Percentiles rank a stretch among this genome's conserved stretches.
Evolutionary conservation across 2,797 vertebrate genomes (phyloP).

Genomic region (Threskiornis aethiopicus): DNA sequence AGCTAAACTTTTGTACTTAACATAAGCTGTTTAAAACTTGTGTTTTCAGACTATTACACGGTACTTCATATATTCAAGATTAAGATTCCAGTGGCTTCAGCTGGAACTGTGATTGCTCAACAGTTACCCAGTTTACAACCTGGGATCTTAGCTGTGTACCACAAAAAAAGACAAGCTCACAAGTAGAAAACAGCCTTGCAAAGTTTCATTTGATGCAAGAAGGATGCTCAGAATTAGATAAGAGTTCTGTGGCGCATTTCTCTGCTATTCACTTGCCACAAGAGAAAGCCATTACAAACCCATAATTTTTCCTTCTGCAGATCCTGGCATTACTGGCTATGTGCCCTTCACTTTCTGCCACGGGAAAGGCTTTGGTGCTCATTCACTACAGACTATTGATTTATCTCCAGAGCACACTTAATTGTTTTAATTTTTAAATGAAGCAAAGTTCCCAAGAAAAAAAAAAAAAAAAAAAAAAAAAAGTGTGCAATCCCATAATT

Average conservation of each 20-base stretch:
- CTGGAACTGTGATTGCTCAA: background rate
- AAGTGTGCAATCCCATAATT: background rate
- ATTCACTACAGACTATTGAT: background rate
- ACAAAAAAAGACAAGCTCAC: background rate
- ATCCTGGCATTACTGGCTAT: background rate
- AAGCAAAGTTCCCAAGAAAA: background rate
- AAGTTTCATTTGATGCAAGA: background rate
- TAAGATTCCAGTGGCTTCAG: background rate
- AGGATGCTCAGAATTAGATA: background rate
- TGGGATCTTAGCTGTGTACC: background rate
- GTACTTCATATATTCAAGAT: background rate
- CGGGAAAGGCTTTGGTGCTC: background rate
- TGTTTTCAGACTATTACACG: background rate
- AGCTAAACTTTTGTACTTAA: background rate
- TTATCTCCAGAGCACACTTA: background rate
- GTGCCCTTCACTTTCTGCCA: background rate
- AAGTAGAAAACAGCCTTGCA: background rate
- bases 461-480: background rate
- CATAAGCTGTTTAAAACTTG: background rate
- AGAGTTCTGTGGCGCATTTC: background rate
- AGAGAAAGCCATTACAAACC: background rate
- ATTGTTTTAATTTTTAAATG: background rate
- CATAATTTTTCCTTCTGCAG: background rate
- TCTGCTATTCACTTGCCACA: background rate
- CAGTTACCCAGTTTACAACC: background rate